Conservation (phyloP, 2,113 vertebrate genomes). For the Gavialis gangeticus region DNA sequence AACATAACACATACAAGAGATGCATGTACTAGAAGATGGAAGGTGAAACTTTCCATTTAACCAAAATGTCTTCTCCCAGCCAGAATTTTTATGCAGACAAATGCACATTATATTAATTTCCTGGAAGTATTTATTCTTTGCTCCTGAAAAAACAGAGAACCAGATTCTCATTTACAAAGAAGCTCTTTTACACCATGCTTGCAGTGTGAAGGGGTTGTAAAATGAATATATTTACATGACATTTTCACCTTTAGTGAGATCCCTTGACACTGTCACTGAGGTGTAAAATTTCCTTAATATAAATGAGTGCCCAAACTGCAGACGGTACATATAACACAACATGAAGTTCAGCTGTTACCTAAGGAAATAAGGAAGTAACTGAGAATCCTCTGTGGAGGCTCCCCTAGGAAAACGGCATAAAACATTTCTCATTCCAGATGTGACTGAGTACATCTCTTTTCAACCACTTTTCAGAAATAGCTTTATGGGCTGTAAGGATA, state of each 20-base stretch:
- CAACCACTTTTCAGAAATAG: background rate
- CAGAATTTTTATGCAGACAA: slow-evolving; percentile 57
- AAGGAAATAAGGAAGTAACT: background rate
- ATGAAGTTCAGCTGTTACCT: background rate
- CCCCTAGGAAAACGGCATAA: background rate
- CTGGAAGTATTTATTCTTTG: slow-evolving; percentile 68
- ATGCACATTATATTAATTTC: slow-evolving; percentile 72
- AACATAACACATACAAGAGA: slow-evolving; percentile 69
- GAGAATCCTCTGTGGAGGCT: background rate
- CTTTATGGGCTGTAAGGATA: background rate
- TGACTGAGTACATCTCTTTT: background rate
- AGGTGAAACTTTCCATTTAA: slow-evolving; percentile 67
- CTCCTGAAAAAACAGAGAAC: slow-evolving; percentile 54
- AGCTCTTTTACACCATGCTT: slow-evolving; percentile 53
- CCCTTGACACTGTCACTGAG: background rate
- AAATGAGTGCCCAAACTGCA: background rate
- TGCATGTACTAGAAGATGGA: slow-evolving; percentile 61
- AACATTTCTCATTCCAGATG: background rate
- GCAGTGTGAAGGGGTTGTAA: slow-evolving; percentile 54
- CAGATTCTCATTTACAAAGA: slow-evolving; percentile 53
- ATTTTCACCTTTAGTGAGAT: slow-evolving; percentile 5
- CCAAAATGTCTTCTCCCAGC: slow-evolving; percentile 60
- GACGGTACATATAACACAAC: background rate
- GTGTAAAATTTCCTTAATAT: background rate
- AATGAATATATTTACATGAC: background rate